Conservation (phyloP, 2,113 vertebrate species). For the Hemiprocne comata region DNA sequence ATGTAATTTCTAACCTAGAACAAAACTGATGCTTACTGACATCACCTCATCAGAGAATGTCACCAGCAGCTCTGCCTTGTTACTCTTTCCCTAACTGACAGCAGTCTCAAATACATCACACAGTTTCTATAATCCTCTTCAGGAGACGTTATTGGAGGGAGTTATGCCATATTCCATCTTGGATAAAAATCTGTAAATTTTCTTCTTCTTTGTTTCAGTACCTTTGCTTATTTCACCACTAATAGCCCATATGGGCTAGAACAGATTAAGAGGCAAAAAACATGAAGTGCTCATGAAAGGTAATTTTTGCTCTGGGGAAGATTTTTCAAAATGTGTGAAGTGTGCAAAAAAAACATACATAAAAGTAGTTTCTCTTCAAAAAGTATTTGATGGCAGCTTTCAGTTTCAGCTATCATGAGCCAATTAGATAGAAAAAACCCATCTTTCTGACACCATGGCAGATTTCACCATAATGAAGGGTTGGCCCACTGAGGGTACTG, state of each 20-base stretch:
- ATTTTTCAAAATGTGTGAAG: background rate
- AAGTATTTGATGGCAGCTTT: background rate
- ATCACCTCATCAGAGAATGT: rapidly evolving
- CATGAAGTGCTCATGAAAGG: background rate
- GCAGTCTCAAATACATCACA: background rate
- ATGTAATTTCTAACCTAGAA: background rate
- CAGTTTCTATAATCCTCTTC: background rate
- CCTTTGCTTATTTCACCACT: background rate
- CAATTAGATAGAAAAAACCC: background rate
- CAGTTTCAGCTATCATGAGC: background rate
- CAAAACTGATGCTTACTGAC: background rate
- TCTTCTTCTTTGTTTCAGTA: background rate
- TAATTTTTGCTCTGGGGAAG: background rate
- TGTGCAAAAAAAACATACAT: background rate
- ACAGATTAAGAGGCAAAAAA: background rate
- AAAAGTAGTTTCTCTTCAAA: background rate
- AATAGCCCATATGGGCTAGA: background rate
- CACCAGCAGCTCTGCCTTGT: background rate
- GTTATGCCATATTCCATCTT: background rate
- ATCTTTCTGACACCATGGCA: background rate
- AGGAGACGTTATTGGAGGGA: background rate
- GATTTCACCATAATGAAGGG: background rate
- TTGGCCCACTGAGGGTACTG: background rate
- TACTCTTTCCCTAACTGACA: rapidly evolving
- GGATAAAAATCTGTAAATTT: background rate